A percentile compares a stretch with the other conserved stretches of the same genome.
These are phyloP conservation scores for Scarus forsteni DNA, from an alignment of 2,797 vertebrate species.

Conservation along the genomic window DNA sequence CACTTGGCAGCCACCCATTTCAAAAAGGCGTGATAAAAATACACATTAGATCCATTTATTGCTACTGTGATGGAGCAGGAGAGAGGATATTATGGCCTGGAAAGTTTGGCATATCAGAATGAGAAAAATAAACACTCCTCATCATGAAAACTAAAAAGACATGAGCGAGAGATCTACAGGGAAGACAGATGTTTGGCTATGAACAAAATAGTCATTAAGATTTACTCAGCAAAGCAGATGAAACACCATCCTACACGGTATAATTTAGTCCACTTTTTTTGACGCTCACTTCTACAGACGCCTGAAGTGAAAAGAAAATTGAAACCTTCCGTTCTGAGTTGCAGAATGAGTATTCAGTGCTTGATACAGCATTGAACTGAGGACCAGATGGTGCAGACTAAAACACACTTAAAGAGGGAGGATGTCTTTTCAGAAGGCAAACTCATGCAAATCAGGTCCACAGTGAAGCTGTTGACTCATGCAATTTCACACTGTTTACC, in stretches of 20 bases:
- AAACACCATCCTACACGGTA: conserved; percentile 58
- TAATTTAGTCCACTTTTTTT: conserved; percentile 56
- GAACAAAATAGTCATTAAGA: conserved; percentile 65
- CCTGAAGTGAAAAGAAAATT: conserved; percentile 64
- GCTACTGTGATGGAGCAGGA: conserved; percentile 46
- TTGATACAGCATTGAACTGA: conserved; percentile 60
- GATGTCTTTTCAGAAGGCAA: conserved; percentile 70
- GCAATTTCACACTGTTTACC: conserved; percentile 81
- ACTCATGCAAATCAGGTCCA: conserved; percentile 77
- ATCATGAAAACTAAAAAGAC: conserved; percentile 35
- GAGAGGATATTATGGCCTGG: conserved; percentile 58
- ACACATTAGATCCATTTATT: conserved; percentile 75
- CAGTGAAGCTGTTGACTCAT: conserved; percentile 72
- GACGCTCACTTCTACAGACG: conserved; percentile 45
- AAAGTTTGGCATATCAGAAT: conserved; percentile 65
- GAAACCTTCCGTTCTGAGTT: conserved; percentile 66
- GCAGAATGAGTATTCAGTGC: conserved; percentile 59
- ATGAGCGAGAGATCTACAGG: conserved; percentile 52
- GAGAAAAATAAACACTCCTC: conserved; percentile 69
- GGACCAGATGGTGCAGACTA: conserved; percentile 73
- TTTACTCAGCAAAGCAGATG: conserved; percentile 56
- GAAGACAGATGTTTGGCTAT: conserved; percentile 61
- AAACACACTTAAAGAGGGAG: conserved; percentile 75
- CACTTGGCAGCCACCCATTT: conserved; percentile 79
- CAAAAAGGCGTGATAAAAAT: conserved; percentile 82